Percentiles rank a stretch among this genome's conserved stretches.
Evolutionary conservation across 2,888 invertebrate species (phyloP).

Genomic region (Galeruca laticollis): DNA sequence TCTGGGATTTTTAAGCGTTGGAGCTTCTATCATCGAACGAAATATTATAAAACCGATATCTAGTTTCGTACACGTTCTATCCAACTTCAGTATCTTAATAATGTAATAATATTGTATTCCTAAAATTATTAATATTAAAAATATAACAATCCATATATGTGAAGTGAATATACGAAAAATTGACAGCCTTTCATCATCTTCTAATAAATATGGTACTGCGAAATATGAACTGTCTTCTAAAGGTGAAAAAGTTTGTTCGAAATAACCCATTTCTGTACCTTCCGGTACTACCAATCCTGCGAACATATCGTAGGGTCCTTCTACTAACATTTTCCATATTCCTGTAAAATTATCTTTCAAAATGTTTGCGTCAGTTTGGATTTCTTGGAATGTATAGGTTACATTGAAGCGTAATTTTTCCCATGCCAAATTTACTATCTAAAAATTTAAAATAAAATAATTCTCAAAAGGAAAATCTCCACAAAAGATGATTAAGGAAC

Average conservation of each 20-base stretch:
- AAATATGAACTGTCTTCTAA: constrained; percentile 15
- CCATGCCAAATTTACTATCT: not conserved
- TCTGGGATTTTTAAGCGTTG: not conserved
- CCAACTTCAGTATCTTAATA: not conserved
- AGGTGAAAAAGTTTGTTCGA: not conserved
- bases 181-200: not conserved
- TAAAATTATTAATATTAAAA: not conserved
- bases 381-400: not conserved
- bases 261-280: constrained; percentile 9
- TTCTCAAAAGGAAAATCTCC: not conserved
- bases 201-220: not conserved
- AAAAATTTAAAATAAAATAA: not conserved
- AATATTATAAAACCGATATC: not conserved
- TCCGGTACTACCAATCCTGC: not conserved
- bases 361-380: not conserved
- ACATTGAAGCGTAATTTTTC: not conserved
- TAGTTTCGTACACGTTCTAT: not conserved
- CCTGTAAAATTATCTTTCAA: constrained; percentile 4
- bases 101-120: not conserved
- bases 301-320: constrained; percentile 8
- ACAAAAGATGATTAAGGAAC: no score
- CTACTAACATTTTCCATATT: not conserved
- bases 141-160: constrained; percentile 3
- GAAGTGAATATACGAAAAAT: not conserved
- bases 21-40: not conserved